These are phyloP conservation scores for Neolamprologus falcicula DNA, from an alignment of 2,113 vertebrate genomes.

Conservation along the genomic window DNA sequence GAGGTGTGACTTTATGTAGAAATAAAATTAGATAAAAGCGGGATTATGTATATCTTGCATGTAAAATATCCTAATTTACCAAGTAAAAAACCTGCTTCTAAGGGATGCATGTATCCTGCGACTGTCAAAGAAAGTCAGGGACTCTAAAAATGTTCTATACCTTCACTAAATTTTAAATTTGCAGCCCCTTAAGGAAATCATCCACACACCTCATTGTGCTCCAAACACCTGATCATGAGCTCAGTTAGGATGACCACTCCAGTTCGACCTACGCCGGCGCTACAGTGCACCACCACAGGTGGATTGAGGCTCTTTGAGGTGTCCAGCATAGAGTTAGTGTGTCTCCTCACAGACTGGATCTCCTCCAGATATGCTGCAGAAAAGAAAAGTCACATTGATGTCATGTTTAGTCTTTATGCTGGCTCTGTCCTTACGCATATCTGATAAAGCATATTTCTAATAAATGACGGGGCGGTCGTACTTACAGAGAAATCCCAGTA, in stretches of 20 bases:
- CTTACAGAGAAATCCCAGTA: constrained; percentile 91
- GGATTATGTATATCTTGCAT: neutral
- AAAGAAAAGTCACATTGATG: neutral
- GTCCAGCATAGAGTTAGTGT: constrained; percentile 90
- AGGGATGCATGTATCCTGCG: neutral
- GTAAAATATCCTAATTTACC: neutral
- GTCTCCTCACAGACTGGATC: constrained; percentile 89
- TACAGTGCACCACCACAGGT: constrained; percentile 89
- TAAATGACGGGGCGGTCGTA: neutral
- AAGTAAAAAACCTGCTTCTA: neutral
- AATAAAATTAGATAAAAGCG: neutral
- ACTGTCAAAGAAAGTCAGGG: neutral
- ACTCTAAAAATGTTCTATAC: neutral
- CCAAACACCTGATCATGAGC: constrained; percentile 91
- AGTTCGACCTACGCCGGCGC: constrained; percentile 85
- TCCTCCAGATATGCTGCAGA: constrained; percentile 87
- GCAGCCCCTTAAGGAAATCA: neutral
- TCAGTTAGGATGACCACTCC: constrained; percentile 90
- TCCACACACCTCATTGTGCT: constrained; percentile 84
- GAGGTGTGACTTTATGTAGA: neutral
- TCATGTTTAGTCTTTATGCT: neutral
- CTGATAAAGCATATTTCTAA: neutral
- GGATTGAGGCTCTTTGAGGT: constrained; percentile 79
- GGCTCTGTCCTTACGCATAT: neutral
- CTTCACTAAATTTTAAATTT: neutral